phyloP scores from a whole-genome alignment of 1,140 invertebrate species.

The Temnothorax nylanderi region DNA sequence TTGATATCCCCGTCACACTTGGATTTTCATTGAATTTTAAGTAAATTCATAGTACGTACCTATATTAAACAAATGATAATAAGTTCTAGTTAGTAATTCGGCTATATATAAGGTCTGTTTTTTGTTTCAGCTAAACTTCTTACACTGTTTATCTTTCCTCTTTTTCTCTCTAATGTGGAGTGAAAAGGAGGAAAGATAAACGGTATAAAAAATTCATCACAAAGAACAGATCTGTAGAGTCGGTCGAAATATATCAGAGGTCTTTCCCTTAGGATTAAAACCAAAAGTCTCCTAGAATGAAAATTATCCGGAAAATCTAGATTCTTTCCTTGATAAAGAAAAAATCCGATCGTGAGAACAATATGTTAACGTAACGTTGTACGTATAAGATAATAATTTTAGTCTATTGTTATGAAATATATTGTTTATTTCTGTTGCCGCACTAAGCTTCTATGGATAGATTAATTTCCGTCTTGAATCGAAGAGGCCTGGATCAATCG shows the following conservation, averaged over 20 bases:
- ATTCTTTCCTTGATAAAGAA: not conserved
- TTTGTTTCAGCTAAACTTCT: no score
- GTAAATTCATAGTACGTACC: not conserved
- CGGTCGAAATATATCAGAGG: not conserved
- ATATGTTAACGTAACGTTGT: not conserved
- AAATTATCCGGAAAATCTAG: not conserved
- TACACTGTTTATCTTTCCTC: no score
- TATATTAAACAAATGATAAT: not conserved
- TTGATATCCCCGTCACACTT: not conserved
- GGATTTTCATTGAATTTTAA: not conserved
- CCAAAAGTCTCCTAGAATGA: not conserved
- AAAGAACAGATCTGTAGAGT: not conserved
- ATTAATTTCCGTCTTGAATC: not conserved
- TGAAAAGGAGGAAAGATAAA: no score
- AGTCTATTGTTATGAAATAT: not conserved
- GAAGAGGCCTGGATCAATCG: not conserved
- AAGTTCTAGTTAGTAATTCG: not conserved
- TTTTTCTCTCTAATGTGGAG: no score
- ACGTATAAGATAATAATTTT: not conserved
- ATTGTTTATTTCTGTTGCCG: not conserved
- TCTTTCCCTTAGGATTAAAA: not conserved
- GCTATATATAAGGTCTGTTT: not conserved
- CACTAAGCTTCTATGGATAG: not conserved
- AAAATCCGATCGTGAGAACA: not conserved
- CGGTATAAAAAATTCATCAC: no score